Conservation (phyloP, 2,797 vertebrate species). For the Chloroceryle inda region DNA sequence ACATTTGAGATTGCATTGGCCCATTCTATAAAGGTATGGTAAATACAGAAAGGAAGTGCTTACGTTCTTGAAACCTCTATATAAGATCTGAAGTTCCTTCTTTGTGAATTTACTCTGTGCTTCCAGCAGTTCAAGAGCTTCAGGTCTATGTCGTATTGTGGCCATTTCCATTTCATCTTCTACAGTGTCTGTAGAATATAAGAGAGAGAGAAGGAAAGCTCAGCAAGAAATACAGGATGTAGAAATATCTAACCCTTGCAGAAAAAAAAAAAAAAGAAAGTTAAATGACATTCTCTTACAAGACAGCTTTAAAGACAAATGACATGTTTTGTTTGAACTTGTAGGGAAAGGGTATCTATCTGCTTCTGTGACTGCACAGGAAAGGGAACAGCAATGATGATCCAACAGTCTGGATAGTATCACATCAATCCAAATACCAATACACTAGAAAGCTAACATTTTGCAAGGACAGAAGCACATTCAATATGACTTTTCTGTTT, state of each 20-base stretch:
- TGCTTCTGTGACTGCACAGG: not conserved
- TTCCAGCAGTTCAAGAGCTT: constrained; percentile 94
- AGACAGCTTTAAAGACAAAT: not conserved
- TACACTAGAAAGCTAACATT: not conserved
- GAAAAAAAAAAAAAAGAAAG: not conserved
- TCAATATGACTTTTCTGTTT: not conserved
- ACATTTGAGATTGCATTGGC: not conserved
- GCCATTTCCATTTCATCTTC: constrained; percentile 99
- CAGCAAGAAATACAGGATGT: not conserved
- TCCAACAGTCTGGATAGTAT: not conserved
- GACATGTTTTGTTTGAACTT: not conserved
- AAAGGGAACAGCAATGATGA: not conserved
- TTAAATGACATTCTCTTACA: not conserved
- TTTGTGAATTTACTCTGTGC: constrained; percentile 96
- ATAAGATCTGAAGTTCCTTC: constrained; percentile 98
- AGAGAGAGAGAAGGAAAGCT: constrained; percentile 43
- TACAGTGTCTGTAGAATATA: constrained; percentile 89
- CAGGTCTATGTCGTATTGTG: constrained; percentile 94
- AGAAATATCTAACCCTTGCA: not conserved
- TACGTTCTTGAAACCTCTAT: constrained; percentile 98
- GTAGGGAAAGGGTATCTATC: not conserved
- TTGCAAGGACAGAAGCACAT: not conserved
- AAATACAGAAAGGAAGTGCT: constrained; percentile 73
- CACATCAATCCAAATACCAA: not conserved
- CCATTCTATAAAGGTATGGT: not conserved